Percentiles rank a stretch among this genome's conserved stretches.
Conservation (phyloP, 2,797 vertebrate genomes). For the Halcyon leucocephala region DNA sequence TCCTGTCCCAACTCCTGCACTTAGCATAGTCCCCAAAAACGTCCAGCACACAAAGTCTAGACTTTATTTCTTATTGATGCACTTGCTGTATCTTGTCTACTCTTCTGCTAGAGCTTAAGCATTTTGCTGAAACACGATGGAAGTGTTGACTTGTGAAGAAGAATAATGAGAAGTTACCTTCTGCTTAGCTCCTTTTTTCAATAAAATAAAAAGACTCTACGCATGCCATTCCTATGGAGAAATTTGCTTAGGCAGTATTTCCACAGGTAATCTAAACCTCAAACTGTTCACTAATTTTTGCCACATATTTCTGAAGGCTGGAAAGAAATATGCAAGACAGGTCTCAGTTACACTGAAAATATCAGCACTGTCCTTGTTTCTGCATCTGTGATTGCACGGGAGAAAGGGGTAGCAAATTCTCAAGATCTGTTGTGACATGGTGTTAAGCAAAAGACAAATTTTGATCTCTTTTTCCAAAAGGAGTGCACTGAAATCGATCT, state of each 20-base stretch:
- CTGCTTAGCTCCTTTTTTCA: not conserved
- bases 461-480: not conserved
- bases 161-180: not conserved
- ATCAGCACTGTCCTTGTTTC: not conserved
- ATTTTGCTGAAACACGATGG: not conserved
- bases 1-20: not conserved
- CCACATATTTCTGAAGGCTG: not conserved
- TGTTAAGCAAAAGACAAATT: not conserved
- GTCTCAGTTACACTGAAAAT: not conserved
- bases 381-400: rapidly evolving
- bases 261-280: not conserved
- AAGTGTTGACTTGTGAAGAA: not conserved
- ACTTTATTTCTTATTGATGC: not conserved
- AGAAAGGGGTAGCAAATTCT: not conserved
- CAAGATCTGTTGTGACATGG: not conserved
- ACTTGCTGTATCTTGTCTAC: not conserved
- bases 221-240: not conserved
- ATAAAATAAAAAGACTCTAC: not conserved
- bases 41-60: not conserved
- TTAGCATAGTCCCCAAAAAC: not conserved
- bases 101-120: not conserved
- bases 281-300: not conserved
- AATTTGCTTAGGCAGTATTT: not conserved
- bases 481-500: not conserved
- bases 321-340: not conserved